Evolutionary conservation across 2,888 invertebrate species (phyloP), one percentile per base, ranked within the genome.

Genomic region (Ptilodon capucinus): DNA sequence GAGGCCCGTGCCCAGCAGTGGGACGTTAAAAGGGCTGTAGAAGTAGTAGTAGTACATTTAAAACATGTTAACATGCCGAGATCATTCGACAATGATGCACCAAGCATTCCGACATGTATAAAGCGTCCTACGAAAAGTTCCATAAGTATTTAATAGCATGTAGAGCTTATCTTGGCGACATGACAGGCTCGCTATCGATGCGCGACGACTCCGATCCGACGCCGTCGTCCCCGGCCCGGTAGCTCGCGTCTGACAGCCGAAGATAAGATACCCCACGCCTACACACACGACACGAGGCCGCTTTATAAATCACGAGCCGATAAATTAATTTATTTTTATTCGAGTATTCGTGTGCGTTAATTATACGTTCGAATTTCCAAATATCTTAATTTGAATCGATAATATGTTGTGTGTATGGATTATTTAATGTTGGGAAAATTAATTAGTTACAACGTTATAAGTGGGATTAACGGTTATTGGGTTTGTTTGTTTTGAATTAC

Each of bases 211-310:
- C 8, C 40, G 54, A 54, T 56, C 48, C 57, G 60, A 60, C 68
- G 66, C 60, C 72, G 70, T 68, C 73, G 60, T n/a, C 68, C 64
- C 16, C 46, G 66, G 64, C 64, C 58, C 73, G 64, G 74, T 75
- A 75, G 75, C 76, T 61, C 59, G 59, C 43, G 54, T 59, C 66
- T 81, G 84, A 82, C 84, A 81, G 76, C 48, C 46, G 16, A 18
- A 77, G 83, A 84, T 83, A 83, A 83, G 76, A 76, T 70, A 71
- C 75, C 52, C 76, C 72, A 71, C 75, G 53, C 76, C 72, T 54
- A 71, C 72, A 64, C 64, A 68, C 55, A 57, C 46, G 44, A 62
- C 57, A 56, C 60, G 54, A 43, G 40, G 51, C 54, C 51, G 40
- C 48, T 47, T 25, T 64, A 62, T 64, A 65, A 57, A 64, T 64